A percentile compares a stretch with the other conserved stretches of the same genome.
These are phyloP conservation scores for Tapirus terrestris DNA, from an alignment of 2,113 vertebrate genomes.

Conservation along the genomic window DNA sequence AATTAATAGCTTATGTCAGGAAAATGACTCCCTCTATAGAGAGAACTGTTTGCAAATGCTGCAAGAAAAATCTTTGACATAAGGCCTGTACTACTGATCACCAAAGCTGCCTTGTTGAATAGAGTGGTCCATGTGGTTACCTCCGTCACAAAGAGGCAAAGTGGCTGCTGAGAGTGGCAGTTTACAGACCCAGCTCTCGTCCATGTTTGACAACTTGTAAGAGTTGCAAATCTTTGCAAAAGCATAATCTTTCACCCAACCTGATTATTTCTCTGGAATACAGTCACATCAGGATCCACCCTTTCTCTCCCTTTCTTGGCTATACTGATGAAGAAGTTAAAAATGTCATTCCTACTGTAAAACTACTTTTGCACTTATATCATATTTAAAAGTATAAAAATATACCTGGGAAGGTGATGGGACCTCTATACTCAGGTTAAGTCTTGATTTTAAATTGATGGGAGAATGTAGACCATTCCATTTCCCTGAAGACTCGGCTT, in stretches of 20 bases:
- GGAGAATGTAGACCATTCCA: slow-evolving; percentile 88
- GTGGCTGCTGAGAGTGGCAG: not conserved
- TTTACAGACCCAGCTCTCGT: not conserved
- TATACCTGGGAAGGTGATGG: slow-evolving; percentile 97
- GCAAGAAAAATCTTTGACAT: not conserved
- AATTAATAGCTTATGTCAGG: not conserved
- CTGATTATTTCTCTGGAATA: not conserved
- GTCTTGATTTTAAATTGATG: slow-evolving; percentile 86
- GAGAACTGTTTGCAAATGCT: not conserved
- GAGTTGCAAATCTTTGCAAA: not conserved
- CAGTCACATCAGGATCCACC: not conserved
- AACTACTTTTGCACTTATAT: not conserved
- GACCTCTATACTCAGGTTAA: slow-evolving; percentile 95
- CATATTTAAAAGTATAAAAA: not conserved
- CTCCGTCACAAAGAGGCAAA: not conserved
- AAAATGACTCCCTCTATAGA: not conserved
- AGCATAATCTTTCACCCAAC: not conserved
- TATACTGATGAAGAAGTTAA: not conserved
- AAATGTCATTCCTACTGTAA: not conserved
- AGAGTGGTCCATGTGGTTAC: not conserved
- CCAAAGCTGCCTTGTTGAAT: not conserved
- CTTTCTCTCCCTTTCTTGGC: not conserved
- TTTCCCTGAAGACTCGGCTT: slow-evolving; percentile 81
- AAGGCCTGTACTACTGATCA: not conserved
- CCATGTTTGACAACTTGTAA: not conserved